A percentile compares a stretch with the other conserved stretches of the same genome.
These are phyloP conservation scores for Carcina quercana DNA, from an alignment of 2,888 invertebrate species.

Conservation along the genomic window DNA sequence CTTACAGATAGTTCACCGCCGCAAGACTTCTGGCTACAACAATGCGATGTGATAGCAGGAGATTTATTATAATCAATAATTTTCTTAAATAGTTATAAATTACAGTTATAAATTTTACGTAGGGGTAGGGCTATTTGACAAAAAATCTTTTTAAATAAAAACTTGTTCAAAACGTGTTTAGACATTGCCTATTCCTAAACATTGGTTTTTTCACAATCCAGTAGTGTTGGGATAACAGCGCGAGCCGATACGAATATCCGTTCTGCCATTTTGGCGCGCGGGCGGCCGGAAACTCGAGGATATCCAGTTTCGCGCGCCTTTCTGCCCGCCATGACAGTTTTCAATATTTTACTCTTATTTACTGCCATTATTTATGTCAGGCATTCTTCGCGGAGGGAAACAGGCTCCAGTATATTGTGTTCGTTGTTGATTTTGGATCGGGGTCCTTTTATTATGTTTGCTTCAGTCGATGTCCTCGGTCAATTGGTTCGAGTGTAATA, in stretches of 20 bases:
- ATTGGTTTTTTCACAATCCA: conserved; percentile 9
- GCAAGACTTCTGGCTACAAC: too few relatives aligned
- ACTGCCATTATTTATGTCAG: conserved; percentile 68
- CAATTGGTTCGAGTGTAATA: conserved; percentile 14
- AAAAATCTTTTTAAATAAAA: too few relatives aligned
- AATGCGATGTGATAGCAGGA: too few relatives aligned
- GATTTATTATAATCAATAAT: too few relatives aligned
- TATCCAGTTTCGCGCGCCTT: conserved; percentile 68
- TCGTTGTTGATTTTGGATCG: conserved; percentile 31
- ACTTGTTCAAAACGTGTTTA: too few relatives aligned
- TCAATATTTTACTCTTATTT: conserved; percentile 74
- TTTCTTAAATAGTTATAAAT: too few relatives aligned
- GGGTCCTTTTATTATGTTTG: conserved; percentile 25
- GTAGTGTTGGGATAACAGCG: conserved; percentile 31
- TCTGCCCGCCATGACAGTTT: conserved; percentile 68
- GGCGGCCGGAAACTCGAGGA: conserved; percentile 67
- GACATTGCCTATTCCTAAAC: too few relatives aligned
- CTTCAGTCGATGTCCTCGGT: conserved; percentile 13
- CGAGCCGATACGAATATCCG: conserved; percentile 63
- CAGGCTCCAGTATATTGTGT: conserved; percentile 42
- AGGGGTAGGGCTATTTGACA: too few relatives aligned
- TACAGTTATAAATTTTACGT: too few relatives aligned
- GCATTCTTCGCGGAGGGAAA: conserved; percentile 55
- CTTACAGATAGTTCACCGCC: too few relatives aligned
- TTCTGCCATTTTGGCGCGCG: conserved; percentile 64